Evolutionary conservation across 64 coral and sea anemone genomes (phyloP).

Genomic region (Hydrozoanthus tunicans): DNA sequence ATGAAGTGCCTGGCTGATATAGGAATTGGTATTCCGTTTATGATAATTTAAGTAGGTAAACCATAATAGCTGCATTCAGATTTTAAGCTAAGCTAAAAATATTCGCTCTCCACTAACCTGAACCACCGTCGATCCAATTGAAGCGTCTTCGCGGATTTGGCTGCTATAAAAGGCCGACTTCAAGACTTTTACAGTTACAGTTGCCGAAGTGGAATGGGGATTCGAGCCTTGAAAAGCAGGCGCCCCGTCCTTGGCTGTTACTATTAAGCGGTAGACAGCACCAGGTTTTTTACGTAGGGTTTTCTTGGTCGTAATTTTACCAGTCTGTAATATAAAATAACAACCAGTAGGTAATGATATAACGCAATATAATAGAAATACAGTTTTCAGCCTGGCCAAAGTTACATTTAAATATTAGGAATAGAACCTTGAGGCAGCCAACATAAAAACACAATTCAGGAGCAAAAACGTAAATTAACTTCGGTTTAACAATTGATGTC

Average conservation of each 20-base stretch:
- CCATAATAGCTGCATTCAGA: no score
- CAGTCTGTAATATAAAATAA: conserved; percentile 43
- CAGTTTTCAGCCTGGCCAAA: no score
- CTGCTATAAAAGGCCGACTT: conserved; percentile 42
- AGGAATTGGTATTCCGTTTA: no score
- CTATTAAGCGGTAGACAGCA: conserved; percentile 59
- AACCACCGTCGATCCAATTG: conserved; percentile 63
- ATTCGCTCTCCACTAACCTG: conserved; percentile 42
- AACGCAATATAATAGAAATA: no score
- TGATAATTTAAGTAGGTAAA: no score
- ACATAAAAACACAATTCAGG: no score
- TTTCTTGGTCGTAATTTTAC: conserved; percentile 66
- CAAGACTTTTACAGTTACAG: conserved; percentile 61
- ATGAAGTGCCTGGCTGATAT: no score
- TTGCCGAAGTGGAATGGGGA: conserved; percentile 40
- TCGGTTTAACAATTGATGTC: no score
- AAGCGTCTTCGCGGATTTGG: conserved; percentile 77
- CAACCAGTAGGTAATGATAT: background rate
- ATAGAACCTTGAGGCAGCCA: no score
- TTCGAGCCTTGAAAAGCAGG: background rate
- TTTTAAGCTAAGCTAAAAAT: no score
- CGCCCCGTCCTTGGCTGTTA: conserved; percentile 70
- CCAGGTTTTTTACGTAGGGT: conserved; percentile 75
- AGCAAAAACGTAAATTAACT: no score
- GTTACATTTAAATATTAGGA: no score